Evolutionary conservation across 2,888 invertebrate genomes (phyloP).

Genomic region (Encarsia formosa): DNA sequence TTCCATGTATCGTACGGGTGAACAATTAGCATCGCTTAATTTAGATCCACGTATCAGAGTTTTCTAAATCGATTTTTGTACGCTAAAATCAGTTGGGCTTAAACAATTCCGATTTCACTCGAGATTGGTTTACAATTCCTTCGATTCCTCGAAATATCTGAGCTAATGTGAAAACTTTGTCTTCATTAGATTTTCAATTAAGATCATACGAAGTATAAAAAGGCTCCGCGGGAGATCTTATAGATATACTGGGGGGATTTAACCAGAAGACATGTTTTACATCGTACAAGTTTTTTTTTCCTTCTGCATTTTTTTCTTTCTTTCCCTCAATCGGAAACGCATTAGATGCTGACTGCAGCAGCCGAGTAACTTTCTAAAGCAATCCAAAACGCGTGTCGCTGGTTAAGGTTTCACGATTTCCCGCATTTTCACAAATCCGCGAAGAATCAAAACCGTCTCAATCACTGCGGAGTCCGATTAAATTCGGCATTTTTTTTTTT

Average conservation of each 20-base stretch:
- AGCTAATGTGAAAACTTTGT: too few species aligned
- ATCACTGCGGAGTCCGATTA: not conserved
- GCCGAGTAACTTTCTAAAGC: constrained; percentile 21
- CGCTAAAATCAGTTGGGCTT: too few species aligned
- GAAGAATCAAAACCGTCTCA: not conserved
- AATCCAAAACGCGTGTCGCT: constrained; percentile 16
- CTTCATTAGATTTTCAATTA: too few species aligned
- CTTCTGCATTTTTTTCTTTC: too few species aligned
- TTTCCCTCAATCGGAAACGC: constrained; percentile 15
- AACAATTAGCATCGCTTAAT: too few species aligned
- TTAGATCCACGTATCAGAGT: too few species aligned
- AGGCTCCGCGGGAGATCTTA: too few species aligned
- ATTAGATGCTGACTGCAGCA: constrained; percentile 7
- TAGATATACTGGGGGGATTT: not conserved
- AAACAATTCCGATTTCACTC: too few species aligned
- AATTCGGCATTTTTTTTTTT: not conserved
- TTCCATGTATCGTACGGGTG: too few species aligned
- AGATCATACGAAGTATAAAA: not conserved
- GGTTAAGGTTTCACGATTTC: constrained; percentile 17
- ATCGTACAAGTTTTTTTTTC: constrained; percentile 11
- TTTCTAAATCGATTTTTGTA: too few species aligned
- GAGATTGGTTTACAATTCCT: too few species aligned
- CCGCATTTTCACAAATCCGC: constrained; percentile 14
- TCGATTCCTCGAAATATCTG: too few species aligned
- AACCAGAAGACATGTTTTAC: constrained; percentile 8